Evolutionary conservation across 2,113 vertebrate genomes (phyloP).

Genomic region (Etia nguti): DNA sequence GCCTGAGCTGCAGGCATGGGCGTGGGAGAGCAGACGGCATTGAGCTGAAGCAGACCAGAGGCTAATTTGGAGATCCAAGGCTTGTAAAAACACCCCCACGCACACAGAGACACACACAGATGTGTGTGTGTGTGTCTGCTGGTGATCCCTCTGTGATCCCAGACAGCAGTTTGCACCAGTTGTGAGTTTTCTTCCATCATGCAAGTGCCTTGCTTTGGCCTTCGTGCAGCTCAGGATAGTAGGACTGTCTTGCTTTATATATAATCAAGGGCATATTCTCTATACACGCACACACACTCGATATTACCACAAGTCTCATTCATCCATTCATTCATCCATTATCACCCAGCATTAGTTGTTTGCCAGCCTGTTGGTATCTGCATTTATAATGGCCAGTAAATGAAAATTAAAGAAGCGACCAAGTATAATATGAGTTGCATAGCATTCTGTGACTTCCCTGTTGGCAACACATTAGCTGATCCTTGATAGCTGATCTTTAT

Average conservation of each 20-base stretch:
- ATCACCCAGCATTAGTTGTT: not conserved
- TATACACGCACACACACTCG: not conserved
- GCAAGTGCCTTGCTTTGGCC: not conserved
- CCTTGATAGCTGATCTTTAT: not conserved
- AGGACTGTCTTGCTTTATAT: slow-evolving; percentile 8
- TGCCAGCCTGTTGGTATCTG: not conserved
- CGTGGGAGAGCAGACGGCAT: slow-evolving; percentile 63
- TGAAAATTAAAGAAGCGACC: not conserved
- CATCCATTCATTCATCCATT: no score
- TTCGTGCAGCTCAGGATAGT: not conserved
- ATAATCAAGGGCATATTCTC: not conserved
- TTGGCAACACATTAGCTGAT: not conserved
- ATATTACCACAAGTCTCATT: no score
- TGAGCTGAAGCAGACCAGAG: slow-evolving; percentile 70
- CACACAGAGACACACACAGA: slow-evolving; percentile 2
- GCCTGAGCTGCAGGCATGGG: slow-evolving; percentile 16
- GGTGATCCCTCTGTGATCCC: not conserved
- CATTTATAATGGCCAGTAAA: not conserved
- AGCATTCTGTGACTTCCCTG: not conserved
- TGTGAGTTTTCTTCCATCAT: not conserved
- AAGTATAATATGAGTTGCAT: not conserved
- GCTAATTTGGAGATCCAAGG: slow-evolving; percentile 64
- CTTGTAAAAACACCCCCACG: slow-evolving; percentile 54
- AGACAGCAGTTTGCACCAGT: not conserved
- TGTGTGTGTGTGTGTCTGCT: not conserved